phyloP scores from a whole-genome alignment of 1,140 invertebrate species.

The Ylistrum balloti region DNA sequence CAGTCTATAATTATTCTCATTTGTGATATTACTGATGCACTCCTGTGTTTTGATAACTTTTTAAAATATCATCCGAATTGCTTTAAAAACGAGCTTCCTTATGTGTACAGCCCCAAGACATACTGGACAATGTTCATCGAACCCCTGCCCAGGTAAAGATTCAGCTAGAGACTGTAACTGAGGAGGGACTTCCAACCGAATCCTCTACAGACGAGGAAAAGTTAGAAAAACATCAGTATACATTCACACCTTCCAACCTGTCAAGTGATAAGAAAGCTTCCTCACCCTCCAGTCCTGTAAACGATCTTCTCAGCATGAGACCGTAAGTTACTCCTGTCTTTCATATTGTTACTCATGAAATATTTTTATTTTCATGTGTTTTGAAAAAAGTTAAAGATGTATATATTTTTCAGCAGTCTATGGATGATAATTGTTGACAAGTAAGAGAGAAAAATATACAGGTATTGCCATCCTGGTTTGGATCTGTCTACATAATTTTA shows the following conservation, averaged over 20 bases:
- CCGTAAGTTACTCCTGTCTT: constrained; percentile 22
- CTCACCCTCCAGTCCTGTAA: constrained; percentile 49
- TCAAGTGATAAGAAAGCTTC: constrained; percentile 47
- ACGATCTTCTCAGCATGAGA: constrained; percentile 44
- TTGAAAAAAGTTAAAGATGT: too few relatives aligned
- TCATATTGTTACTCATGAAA: not conserved
- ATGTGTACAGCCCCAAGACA: constrained; percentile 89
- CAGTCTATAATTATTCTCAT: too few relatives aligned
- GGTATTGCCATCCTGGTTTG: too few relatives aligned
- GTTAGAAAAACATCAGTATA: constrained; percentile 77
- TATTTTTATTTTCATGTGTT: too few relatives aligned
- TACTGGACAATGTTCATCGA: constrained; percentile 92
- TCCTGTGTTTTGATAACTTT: too few relatives aligned
- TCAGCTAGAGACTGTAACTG: constrained; percentile 72
- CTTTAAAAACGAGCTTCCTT: not conserved
- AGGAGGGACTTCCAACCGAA: constrained; percentile 71
- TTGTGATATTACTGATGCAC: too few relatives aligned
- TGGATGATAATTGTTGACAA: too few relatives aligned
- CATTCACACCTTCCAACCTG: constrained; percentile 74
- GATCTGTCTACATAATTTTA: too few relatives aligned
- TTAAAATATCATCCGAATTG: too few relatives aligned
- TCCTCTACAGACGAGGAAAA: constrained; percentile 70
- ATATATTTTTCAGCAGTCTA: too few relatives aligned
- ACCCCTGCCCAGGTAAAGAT: constrained; percentile 85
- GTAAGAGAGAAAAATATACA: too few relatives aligned